Base-by-base conservation (phyloP, 2,113 vertebrate species). In the Labeo catla region DNA sequence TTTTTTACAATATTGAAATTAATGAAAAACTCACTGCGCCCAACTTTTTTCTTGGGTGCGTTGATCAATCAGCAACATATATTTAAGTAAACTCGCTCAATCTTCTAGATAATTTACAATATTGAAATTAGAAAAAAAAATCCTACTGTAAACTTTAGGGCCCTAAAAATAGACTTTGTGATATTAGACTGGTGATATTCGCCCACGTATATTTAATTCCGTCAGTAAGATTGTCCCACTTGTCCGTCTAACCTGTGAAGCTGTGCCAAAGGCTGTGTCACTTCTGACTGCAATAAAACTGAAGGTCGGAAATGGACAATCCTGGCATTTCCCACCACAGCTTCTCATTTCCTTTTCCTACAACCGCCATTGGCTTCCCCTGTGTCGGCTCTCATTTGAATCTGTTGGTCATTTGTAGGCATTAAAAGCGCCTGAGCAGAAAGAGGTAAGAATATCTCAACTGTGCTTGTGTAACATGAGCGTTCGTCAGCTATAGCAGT, bases 291-390 rank as follows among this genome's bases (percentile, higher is more conserved):
- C 63, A 86, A 87, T 89, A 87, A 86, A 89, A 88, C 66, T 4
- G 49, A 34, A 54, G 68, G 47, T 88, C 72, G 86, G 90, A 84
- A 89, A 88, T 73, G n/a, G 85, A 83, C 87, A 86, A 23, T 88
- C 78, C 76, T 68, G 88, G 63, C 84, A 80, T 84, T 86, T 90
- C 91, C 84, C 76, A 82, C 80, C 76, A 77, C 80, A 72, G 77
- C 74, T 74, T 81, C 82, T 82, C 50, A 70, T 76, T 89, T 91
- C 89, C 91, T 88, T 49, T 90, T 88, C 80, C 77, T 84, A 86
- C 28, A 23, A 23, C 45, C 11, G 65, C 80, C 84, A 72, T 82
- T 78, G 43, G 28, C 84, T 79, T 78, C 13, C 59, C 68, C 72
- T 50, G 57, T 76, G 74, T 77, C 49, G 8, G 19, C 59, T 76